Conservation (phyloP, 2,888 invertebrate genomes). For the Atherix ibis region DNA sequence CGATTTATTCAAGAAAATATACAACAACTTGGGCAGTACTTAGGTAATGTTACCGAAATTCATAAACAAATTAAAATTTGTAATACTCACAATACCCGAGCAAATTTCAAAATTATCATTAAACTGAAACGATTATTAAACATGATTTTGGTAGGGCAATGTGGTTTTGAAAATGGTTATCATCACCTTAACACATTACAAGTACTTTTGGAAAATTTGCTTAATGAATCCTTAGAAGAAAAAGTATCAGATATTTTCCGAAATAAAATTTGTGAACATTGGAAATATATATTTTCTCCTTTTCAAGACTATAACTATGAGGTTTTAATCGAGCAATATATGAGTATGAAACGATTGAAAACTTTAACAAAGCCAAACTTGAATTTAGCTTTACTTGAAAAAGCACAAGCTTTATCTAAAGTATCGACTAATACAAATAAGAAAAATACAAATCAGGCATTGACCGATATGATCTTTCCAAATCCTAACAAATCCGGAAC, state of each 20-base stretch:
- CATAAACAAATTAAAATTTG: slow-evolving; percentile 33
- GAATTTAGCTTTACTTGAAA: slow-evolving; percentile 20
- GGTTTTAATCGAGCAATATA: slow-evolving; percentile 20
- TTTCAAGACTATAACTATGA: slow-evolving; percentile 25
- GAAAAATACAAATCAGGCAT: too few relatives aligned
- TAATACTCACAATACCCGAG: too few relatives aligned
- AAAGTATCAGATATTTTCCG: slow-evolving; percentile 32
- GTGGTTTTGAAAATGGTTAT: slow-evolving; percentile 38
- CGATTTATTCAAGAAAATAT: slow-evolving; percentile 24
- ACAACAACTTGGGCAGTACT: slow-evolving; percentile 22
- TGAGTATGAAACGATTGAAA: slow-evolving; percentile 18
- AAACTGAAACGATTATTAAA: slow-evolving; percentile 36
- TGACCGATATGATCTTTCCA: too few relatives aligned
- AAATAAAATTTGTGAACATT: slow-evolving; percentile 37
- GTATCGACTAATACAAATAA: too few relatives aligned
- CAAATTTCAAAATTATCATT: slow-evolving; percentile 31
- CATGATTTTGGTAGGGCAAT: slow-evolving; percentile 43
- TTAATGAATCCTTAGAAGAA: slow-evolving; percentile 20
- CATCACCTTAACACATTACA: slow-evolving; percentile 34
- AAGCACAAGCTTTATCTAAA: too few relatives aligned
- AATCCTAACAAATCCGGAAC: too few relatives aligned
- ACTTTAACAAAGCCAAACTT: slow-evolving; percentile 19
- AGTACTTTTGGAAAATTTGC: slow-evolving; percentile 23
- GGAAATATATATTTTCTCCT: slow-evolving; percentile 37
- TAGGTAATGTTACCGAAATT: slow-evolving; percentile 37